A percentile compares a stretch with the other conserved stretches of the same genome.
Evolutionary conservation across 2,888 invertebrate species (phyloP).

Genomic region (Muscina levida): DNA sequence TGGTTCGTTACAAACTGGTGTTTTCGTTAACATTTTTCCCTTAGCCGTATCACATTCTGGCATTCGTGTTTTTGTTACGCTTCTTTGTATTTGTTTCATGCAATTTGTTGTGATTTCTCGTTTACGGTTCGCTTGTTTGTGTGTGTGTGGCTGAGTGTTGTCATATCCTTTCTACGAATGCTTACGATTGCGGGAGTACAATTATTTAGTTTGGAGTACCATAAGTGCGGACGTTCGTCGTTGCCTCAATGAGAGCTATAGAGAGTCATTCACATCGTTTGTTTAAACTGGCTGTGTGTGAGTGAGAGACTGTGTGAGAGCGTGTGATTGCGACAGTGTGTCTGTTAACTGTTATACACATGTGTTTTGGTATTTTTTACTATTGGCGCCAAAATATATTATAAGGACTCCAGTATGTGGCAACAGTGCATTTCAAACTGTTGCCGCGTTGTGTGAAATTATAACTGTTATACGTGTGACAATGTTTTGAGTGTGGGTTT

Average conservation of each 20-base stretch:
- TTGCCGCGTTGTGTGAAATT: conserved; percentile 14
- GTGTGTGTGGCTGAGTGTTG: neutral
- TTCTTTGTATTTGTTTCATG: conserved; percentile 41
- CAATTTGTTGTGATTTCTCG: conserved; percentile 64
- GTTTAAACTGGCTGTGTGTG: neutral
- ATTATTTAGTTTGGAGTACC: conserved; percentile 54
- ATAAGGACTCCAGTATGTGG: conserved; percentile 56
- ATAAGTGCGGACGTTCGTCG: conserved; percentile 33
- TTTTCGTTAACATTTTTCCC: conserved; percentile 67
- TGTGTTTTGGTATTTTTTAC: conserved; percentile 40
- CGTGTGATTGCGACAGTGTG: neutral
- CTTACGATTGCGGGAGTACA: conserved; percentile 64
- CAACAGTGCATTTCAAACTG: conserved; percentile 71
- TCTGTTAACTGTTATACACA: conserved; percentile 50
- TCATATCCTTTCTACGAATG: conserved; percentile 56
- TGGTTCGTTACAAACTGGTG: conserved; percentile 76
- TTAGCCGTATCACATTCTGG: conserved; percentile 63
- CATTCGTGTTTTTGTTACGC: conserved; percentile 61
- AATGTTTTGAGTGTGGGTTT: conserved; percentile 10
- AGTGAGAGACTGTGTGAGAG: neutral
- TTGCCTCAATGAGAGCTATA: neutral
- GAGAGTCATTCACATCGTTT: too few species aligned
- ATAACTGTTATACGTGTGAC: conserved; percentile 3
- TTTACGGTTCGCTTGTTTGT: conserved; percentile 45
- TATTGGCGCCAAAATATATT: conserved; percentile 76